These are phyloP conservation scores for Lacanobia oleracea DNA, from an alignment of 2,888 invertebrate genomes.

Conservation along the genomic window DNA sequence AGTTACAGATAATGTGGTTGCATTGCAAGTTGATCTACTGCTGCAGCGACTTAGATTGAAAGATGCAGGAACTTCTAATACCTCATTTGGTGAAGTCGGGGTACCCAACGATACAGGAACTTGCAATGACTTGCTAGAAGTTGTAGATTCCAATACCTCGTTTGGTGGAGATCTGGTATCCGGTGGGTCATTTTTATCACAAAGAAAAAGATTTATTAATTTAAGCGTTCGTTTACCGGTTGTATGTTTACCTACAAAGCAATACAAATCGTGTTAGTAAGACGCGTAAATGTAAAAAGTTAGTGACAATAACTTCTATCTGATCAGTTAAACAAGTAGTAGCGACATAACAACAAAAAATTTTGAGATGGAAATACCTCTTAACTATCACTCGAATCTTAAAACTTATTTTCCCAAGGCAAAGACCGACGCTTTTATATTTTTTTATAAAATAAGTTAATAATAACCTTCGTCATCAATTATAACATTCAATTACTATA, in stretches of 20 bases:
- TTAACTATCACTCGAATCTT: constrained; percentile 3
- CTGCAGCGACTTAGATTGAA: constrained; percentile 12
- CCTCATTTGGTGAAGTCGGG: no score
- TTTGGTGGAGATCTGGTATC: constrained; percentile 13
- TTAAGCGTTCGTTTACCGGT: constrained; percentile 3
- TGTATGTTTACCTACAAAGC: constrained; percentile 8
- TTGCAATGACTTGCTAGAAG: constrained; percentile 1
- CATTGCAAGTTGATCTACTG: constrained; percentile 16
- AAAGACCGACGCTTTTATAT: no score
- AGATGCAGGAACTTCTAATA: constrained; percentile 15
- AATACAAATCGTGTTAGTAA: constrained; percentile 13
- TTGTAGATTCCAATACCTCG: constrained; percentile 7
- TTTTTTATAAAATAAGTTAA: no score
- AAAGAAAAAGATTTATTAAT: constrained; percentile 11
- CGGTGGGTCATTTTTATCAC: constrained; percentile 15
- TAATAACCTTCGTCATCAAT: no score
- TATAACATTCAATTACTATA: no score
- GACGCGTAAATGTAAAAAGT: constrained; percentile 4
- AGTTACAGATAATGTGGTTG: constrained; percentile 13
- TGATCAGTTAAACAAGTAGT: constrained; percentile 8
- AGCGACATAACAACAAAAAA: constrained; percentile 10
- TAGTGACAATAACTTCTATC: constrained; percentile 5
- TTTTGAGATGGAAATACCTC: constrained; percentile 3
- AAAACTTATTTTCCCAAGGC: constrained; percentile 5
- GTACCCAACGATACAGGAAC: no score